These are phyloP conservation scores for Rhinogobio ventralis DNA, from an alignment of 2,797 vertebrate species.

Conservation along the genomic window DNA sequence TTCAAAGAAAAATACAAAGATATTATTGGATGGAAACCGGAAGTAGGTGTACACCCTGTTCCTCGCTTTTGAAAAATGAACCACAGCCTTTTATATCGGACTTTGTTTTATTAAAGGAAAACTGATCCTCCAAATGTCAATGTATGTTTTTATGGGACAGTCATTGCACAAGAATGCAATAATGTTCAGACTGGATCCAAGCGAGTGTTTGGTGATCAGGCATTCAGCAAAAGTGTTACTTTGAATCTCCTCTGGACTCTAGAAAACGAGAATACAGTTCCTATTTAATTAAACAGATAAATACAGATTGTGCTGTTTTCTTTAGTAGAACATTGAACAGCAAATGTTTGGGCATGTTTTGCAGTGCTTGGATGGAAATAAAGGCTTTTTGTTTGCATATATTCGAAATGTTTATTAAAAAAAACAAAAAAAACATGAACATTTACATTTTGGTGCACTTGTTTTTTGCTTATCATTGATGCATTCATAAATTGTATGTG, in stretches of 20 bases:
- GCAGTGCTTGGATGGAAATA: background rate
- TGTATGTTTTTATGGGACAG: background rate
- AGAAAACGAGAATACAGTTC: background rate
- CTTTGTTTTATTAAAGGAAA: background rate
- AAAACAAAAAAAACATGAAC: background rate
- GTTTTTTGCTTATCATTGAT: background rate
- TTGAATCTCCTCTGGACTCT: background rate
- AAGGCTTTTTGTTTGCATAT: background rate
- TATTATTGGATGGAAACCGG: slow-evolving; percentile 11
- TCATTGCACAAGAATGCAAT: background rate
- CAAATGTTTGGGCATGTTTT: background rate
- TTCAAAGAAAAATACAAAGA: slow-evolving; percentile 9
- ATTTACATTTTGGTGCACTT: background rate
- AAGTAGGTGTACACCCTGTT: background rate
- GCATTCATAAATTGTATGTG: background rate
- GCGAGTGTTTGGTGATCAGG: background rate
- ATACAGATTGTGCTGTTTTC: slow-evolving; percentile 5
- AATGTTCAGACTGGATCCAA: background rate
- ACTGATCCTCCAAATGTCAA: background rate
- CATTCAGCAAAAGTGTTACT: background rate
- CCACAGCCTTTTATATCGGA: background rate
- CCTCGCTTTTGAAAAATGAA: background rate
- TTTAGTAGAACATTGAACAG: background rate
- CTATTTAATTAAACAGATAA: background rate
- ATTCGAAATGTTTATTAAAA: background rate